A percentile compares a stretch with the other conserved stretches of the same genome.
phyloP scores from a whole-genome alignment of 2,888 invertebrate species.

The Trichogramma dendrolimi region DNA sequence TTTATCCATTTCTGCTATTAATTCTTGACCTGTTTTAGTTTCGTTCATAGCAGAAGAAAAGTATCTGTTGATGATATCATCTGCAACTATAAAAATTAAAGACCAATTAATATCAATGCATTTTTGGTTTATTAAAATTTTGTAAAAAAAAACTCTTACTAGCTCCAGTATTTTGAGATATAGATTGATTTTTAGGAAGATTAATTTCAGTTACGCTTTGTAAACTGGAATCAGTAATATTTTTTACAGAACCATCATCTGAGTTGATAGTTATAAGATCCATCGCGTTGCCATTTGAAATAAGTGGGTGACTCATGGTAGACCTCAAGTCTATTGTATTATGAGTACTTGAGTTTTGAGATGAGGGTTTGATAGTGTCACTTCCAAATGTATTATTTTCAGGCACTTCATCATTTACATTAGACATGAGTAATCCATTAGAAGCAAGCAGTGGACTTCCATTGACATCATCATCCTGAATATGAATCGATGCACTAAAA shows the following conservation, averaged over 20 bases:
- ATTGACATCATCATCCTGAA: too few relatives aligned
- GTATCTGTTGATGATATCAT: conserved; percentile 8
- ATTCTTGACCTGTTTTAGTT: conserved; percentile 5
- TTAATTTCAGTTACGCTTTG: too few relatives aligned
- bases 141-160: not conserved
- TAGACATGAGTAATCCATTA: not conserved
- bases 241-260: too few relatives aligned
- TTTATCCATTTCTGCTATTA: conserved; percentile 17
- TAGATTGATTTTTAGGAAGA: too few relatives aligned
- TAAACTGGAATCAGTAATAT: too few relatives aligned
- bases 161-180: not conserved
- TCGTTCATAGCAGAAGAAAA: conserved; percentile 15
- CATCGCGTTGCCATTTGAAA: too few relatives aligned
- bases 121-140: too few relatives aligned
- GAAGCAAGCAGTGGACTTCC: too few relatives aligned
- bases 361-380: conserved; percentile 13
- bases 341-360: conserved; percentile 11
- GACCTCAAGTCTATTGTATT: too few relatives aligned
- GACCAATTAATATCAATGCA: not conserved
- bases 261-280: too few relatives aligned
- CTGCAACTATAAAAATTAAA: conserved; percentile 7
- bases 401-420: conserved; percentile 6
- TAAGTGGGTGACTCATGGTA: too few relatives aligned
- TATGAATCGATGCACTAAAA: too few relatives aligned
- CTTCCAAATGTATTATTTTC: conserved; percentile 3